These are phyloP conservation scores for Neolamprologus toae DNA, from an alignment of 2,113 vertebrate genomes.

Conservation along the genomic window DNA sequence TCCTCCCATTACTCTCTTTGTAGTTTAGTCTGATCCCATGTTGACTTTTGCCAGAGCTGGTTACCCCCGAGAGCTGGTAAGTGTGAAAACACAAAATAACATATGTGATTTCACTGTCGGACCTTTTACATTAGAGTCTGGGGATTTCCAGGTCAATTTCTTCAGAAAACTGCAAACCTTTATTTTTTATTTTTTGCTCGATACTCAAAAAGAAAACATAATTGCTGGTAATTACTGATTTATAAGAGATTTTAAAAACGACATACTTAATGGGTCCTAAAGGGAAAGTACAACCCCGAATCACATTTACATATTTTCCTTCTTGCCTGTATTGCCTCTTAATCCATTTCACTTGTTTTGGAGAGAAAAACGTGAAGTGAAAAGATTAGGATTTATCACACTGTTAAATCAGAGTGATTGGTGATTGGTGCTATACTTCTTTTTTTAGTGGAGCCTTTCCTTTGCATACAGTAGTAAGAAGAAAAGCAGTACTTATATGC, in stretches of 20 bases:
- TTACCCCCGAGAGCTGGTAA: slow-evolving; percentile 11
- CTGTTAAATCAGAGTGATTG: background rate
- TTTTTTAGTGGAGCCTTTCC: background rate
- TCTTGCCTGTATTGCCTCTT: background rate
- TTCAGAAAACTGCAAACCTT: background rate
- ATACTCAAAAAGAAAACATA: background rate
- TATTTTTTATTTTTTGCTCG: background rate
- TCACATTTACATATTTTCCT: background rate
- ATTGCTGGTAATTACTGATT: background rate
- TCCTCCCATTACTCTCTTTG: slow-evolving; percentile 24
- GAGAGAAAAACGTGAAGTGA: background rate
- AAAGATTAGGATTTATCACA: background rate
- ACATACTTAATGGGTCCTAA: background rate
- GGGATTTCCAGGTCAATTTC: background rate
- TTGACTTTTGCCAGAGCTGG: slow-evolving; percentile 35
- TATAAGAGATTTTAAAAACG: background rate
- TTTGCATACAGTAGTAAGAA: background rate
- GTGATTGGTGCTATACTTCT: background rate
- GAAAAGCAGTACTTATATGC: slow-evolving; percentile 11
- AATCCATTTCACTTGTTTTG: background rate
- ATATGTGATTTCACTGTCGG: slow-evolving; percentile 24
- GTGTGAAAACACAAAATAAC: background rate
- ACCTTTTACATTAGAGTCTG: background rate
- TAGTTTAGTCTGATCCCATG: slow-evolving; percentile 34
- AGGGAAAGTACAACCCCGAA: background rate